Evolutionary conservation across 1,140 invertebrate species (phyloP).

Genomic region (Lordiphosa stackelbergi): DNA sequence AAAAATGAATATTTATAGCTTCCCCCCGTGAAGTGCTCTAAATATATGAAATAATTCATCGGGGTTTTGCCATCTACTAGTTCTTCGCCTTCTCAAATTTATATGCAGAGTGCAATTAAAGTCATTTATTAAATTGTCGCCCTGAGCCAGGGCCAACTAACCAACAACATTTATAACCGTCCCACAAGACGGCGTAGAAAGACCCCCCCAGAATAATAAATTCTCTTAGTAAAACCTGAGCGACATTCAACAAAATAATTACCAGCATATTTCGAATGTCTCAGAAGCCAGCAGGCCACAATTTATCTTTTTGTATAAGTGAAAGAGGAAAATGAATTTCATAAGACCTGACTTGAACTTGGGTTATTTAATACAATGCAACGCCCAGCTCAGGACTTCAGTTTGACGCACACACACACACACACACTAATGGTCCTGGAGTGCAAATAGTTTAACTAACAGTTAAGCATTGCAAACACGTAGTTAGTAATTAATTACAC

Average conservation of each 20-base stretch:
- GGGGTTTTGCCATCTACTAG: too few relatives aligned
- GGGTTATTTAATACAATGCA: slow-evolving; percentile 51
- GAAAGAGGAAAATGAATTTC: slow-evolving; percentile 32
- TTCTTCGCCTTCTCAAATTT: neutral
- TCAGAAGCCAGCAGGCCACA: slow-evolving; percentile 34
- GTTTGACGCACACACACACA: slow-evolving; percentile 14
- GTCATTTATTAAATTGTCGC: slow-evolving; percentile 42
- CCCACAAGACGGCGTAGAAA: slow-evolving; percentile 16
- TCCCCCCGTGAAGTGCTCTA: too few relatives aligned
- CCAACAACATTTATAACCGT: slow-evolving; percentile 52
- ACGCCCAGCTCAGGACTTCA: slow-evolving; percentile 3
- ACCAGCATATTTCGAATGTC: slow-evolving; percentile 71
- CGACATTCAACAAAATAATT: slow-evolving; percentile 71
- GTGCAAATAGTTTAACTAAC: slow-evolving; percentile 59
- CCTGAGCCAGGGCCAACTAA: slow-evolving; percentile 27
- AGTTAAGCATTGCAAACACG: slow-evolving; percentile 56
- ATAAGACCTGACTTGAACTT: slow-evolving; percentile 48
- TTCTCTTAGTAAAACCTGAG: slow-evolving; percentile 59
- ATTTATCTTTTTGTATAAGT: slow-evolving; percentile 43
- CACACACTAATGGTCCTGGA: slow-evolving; percentile 27
- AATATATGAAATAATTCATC: too few relatives aligned
- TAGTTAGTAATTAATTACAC: slow-evolving; percentile 71
- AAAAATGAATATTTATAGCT: too few relatives aligned
- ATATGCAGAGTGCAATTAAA: slow-evolving; percentile 25
- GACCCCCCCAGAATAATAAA: slow-evolving; percentile 40